Evolutionary conservation across 2,797 vertebrate species (phyloP).

Genomic region (Orientallactaga sibirica): DNA sequence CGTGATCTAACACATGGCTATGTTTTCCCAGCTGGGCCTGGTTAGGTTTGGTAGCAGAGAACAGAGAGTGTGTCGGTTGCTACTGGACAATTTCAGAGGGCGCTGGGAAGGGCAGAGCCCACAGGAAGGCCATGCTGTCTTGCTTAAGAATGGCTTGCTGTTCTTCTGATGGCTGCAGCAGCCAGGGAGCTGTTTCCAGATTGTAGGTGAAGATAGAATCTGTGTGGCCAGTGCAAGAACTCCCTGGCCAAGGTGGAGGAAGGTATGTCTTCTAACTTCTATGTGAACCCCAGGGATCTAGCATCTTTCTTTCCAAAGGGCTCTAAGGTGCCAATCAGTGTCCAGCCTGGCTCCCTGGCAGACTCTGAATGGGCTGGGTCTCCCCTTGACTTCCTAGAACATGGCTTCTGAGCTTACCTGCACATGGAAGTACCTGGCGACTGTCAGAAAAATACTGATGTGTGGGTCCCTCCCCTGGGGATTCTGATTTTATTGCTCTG

Average conservation of each 20-base stretch:
- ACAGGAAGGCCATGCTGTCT: neutral
- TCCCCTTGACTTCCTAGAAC: neutral
- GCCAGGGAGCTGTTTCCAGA: neutral
- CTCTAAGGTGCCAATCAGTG: accelerated
- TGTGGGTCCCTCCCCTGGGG: neutral
- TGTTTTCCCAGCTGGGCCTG: too few species aligned
- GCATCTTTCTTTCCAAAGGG: accelerated
- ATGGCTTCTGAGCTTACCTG: neutral
- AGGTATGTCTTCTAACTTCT: neutral
- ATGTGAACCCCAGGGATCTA: neutral
- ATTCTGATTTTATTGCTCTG: neutral
- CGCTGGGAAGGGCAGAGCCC: neutral
- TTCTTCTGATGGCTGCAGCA: neutral
- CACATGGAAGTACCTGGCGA: accelerated
- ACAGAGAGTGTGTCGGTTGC: neutral
- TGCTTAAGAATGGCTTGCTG: too few species aligned
- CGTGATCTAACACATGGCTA: neutral
- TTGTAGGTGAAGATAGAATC: neutral
- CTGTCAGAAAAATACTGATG: neutral
- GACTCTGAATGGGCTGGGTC: too few species aligned
- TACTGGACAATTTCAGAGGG: neutral
- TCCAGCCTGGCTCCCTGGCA: neutral
- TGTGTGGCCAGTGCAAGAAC: accelerated
- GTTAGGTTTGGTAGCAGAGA: neutral
- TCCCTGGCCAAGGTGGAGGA: neutral